Evolutionary conservation across 2,888 invertebrate genomes (phyloP).

Genomic region (Bruchidius siliquastri): DNA sequence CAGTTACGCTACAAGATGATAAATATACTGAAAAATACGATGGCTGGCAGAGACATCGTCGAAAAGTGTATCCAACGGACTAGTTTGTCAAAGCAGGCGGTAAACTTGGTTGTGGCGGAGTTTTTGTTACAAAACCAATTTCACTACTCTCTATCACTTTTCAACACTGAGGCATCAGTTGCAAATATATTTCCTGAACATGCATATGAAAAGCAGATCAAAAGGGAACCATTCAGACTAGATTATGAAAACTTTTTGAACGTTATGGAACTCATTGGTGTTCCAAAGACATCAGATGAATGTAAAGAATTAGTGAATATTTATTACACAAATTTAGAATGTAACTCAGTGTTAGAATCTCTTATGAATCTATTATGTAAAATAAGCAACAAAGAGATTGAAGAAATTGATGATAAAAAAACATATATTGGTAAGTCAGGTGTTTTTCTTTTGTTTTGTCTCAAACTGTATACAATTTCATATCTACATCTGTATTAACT

Average conservation of each 20-base stretch:
- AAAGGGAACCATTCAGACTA: conserved; percentile 11
- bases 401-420: neutral
- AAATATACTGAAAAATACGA: conserved; percentile 51
- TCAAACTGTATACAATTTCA: too few relatives aligned
- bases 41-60: conserved; percentile 33
- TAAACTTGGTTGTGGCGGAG: conserved; percentile 59
- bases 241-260: conserved; percentile 28
- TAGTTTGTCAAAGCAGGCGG: conserved; percentile 54
- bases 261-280: conserved; percentile 29
- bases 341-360: conserved; percentile 18
- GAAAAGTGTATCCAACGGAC: conserved; percentile 39
- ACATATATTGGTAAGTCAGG: neutral
- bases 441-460: neutral
- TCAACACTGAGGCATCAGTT: conserved; percentile 55
- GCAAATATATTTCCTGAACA: conserved; percentile 45
- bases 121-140: conserved; percentile 56
- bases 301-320: conserved; percentile 15
- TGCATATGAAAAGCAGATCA: neutral
- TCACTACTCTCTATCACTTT: conserved; percentile 57
- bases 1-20: conserved; percentile 59
- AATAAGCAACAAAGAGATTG: conserved; percentile 3
- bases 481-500: too few relatives aligned
- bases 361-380: conserved; percentile 15
- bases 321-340: conserved; percentile 14
- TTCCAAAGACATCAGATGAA: conserved; percentile 18